These are phyloP conservation scores for Chloroceryle inda DNA, from an alignment of 2,797 vertebrate genomes.

Conservation along the genomic window DNA sequence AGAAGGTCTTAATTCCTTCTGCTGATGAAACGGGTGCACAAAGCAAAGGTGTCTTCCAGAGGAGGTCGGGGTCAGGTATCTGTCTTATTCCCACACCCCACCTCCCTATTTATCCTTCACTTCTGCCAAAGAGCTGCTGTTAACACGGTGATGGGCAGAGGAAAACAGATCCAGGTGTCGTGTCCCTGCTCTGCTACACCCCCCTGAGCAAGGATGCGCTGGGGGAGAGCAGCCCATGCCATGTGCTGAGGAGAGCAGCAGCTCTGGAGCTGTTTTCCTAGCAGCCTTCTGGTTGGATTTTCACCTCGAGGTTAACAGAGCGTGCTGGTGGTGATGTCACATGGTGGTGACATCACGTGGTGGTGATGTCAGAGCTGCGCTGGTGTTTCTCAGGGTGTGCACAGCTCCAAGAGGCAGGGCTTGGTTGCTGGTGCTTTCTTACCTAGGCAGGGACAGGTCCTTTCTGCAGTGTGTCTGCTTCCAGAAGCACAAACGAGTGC, in stretches of 20 bases:
- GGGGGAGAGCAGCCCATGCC: neutral
- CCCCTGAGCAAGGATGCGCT: rapidly evolving
- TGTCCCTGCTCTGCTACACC: rapidly evolving
- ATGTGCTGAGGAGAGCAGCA: neutral
- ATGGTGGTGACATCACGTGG: no score
- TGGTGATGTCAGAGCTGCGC: no score
- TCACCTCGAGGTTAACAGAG: no score
- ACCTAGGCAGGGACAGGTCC: neutral
- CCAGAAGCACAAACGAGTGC: neutral
- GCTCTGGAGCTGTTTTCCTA: no score
- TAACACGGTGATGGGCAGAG: neutral
- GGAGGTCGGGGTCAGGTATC: no score
- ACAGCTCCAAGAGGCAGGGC: neutral
- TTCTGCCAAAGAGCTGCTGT: neutral
- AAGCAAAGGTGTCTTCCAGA: no score
- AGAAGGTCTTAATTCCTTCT: neutral
- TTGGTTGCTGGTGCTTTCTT: neutral
- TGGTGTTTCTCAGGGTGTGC: no score
- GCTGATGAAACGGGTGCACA: rapidly evolving
- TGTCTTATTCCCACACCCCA: neutral
- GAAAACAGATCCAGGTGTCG: no score
- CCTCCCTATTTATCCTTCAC: rapidly evolving
- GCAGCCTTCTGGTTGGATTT: no score
- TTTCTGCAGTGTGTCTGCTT: neutral
- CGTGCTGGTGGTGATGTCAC: no score